These are phyloP conservation scores for Merodon equestris DNA, from an alignment of 2,888 invertebrate genomes.

Conservation along the genomic window DNA sequence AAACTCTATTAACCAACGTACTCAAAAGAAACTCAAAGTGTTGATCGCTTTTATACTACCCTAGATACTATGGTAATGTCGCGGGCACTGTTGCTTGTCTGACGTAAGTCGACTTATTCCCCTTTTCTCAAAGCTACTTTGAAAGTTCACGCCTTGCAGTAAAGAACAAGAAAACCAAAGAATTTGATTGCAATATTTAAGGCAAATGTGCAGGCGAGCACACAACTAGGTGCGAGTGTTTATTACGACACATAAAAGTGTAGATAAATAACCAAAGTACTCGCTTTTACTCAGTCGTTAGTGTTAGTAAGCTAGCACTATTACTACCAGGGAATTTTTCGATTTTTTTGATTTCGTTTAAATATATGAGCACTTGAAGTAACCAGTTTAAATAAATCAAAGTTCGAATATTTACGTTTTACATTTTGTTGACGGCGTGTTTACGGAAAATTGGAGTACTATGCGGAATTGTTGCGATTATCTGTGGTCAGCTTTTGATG, in stretches of 20 bases:
- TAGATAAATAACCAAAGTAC: conserved; percentile 37
- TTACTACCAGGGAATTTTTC: conserved; percentile 13
- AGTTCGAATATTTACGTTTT: conserved; percentile 32
- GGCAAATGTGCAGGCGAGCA: conserved; percentile 43
- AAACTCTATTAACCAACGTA: conserved; percentile 79
- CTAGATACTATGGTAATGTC: conserved; percentile 58
- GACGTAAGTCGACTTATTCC: conserved; percentile 46
- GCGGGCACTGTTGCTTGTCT: conserved; percentile 22
- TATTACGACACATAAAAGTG: conserved; percentile 7
- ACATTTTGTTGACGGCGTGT: conserved; percentile 21
- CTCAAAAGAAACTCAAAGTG: conserved; percentile 78
- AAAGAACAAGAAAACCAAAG: conserved; percentile 53
- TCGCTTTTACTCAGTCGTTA: conserved; percentile 27
- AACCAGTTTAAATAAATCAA: conserved; percentile 48
- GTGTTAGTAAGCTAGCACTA: background rate
- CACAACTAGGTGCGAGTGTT: conserved; percentile 39
- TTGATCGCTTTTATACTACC: conserved; percentile 78
- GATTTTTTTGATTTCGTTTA: conserved; percentile 27
- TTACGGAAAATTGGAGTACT: no score
- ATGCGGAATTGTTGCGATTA: no score
- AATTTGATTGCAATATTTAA: conserved; percentile 42
- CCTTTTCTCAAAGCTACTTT: conserved; percentile 33
- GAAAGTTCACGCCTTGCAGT: conserved; percentile 52
- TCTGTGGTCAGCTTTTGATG: no score
- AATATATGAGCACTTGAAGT: conserved; percentile 12